Conservation (phyloP, 2,888 invertebrate species). For the Hydrotaea cyrtoneurina region DNA sequence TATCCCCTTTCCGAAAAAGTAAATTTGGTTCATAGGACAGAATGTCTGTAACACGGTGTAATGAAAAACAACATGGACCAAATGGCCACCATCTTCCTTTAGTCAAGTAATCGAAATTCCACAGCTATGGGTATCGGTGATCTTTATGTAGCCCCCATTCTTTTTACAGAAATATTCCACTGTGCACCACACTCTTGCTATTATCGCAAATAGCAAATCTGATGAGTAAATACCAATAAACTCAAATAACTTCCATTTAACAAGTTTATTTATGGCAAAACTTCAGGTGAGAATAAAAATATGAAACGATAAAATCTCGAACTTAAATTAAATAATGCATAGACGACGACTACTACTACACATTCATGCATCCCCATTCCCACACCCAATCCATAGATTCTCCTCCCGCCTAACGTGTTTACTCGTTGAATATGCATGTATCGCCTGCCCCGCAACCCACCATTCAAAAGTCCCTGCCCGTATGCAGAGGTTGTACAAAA, state of each 20-base stretch:
- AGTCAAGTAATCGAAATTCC: too few relatives aligned
- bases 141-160: too few relatives aligned
- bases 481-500: conserved; percentile 51
- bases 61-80: too few relatives aligned
- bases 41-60: too few relatives aligned
- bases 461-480: conserved; percentile 39
- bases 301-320: neutral
- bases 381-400: neutral
- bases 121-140: too few relatives aligned
- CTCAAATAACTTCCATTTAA: neutral
- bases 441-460: neutral
- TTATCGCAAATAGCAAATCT: neutral
- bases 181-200: neutral
- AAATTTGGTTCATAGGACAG: too few relatives aligned
- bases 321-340: conserved; percentile 1
- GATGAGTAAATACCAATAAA: conserved; percentile 9
- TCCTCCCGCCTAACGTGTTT: neutral
- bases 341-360: neutral
- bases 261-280: conserved; percentile 15
- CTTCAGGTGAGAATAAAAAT: neutral
- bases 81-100: too few relatives aligned
- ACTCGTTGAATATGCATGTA: too few relatives aligned
- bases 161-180: too few relatives aligned
- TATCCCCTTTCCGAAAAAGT: too few relatives aligned
- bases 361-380: neutral